phyloP scores from a whole-genome alignment of 1,140 invertebrate species.

The Antheraea mylitta region DNA sequence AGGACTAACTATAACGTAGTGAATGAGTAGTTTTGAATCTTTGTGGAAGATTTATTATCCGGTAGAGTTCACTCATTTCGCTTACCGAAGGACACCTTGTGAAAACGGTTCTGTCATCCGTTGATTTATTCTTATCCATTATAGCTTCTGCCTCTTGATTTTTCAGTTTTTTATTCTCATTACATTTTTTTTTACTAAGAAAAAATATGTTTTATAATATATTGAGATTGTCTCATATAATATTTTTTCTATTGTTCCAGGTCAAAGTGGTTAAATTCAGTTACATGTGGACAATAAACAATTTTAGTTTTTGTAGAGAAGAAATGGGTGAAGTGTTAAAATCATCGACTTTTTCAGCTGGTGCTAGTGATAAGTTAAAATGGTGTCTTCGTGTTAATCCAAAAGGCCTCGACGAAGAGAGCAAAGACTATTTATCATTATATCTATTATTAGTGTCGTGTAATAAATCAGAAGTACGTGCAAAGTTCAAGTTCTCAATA shows the following conservation, averaged over 20 bases:
- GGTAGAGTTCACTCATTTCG: conserved; percentile 9
- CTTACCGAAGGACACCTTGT: conserved; percentile 19
- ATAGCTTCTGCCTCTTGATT: conserved; percentile 15
- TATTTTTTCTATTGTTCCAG: conserved; percentile 81
- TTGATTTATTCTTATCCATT: conserved; percentile 27
- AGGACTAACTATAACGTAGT: conserved; percentile 26
- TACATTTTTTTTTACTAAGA: background rate
- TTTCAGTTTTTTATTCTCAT: background rate
- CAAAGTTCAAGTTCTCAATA: conserved; percentile 99
- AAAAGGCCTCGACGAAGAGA: conserved; percentile 99
- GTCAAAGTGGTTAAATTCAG: conserved; percentile 99
- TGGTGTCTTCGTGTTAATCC: conserved; percentile 99
- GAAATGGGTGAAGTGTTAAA: conserved; percentile 99
- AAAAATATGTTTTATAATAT: background rate
- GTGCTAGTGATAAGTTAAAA: conserved; percentile 99
- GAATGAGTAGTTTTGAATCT: conserved; percentile 23
- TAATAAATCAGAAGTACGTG: conserved; percentile 99
- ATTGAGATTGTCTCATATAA: background rate
- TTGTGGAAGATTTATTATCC: conserved; percentile 34
- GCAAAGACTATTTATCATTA: conserved; percentile 99
- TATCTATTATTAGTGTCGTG: conserved; percentile 99
- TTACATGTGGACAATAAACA: conserved; percentile 99
- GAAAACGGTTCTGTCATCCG: conserved; percentile 15
- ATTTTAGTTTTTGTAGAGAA: conserved; percentile 99
- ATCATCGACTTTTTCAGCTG: conserved; percentile 99